Percentiles rank a stretch among this genome's conserved stretches.
Conservation (phyloP, 2,888 invertebrate species). For the Sceliomorpha sp. region DNA sequence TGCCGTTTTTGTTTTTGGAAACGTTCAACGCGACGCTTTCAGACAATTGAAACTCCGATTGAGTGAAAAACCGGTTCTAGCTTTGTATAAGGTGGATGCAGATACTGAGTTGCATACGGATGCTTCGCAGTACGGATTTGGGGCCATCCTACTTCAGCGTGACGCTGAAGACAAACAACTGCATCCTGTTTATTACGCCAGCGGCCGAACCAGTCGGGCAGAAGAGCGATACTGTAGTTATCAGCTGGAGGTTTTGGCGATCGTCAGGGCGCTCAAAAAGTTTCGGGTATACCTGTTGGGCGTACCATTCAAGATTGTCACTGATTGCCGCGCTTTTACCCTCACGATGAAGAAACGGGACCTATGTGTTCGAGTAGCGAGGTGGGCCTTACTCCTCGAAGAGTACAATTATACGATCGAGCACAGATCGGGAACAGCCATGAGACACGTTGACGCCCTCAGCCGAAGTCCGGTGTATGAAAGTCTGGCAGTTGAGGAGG, state of each 20-base stretch:
- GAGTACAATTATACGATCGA: constrained; percentile 7
- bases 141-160: constrained; percentile 29
- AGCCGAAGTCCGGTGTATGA: constrained; percentile 3
- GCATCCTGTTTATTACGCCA: constrained; percentile 57
- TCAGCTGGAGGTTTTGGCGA: constrained; percentile 59
- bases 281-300: constrained; percentile 31
- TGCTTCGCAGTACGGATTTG: constrained; percentile 35
- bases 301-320: too few species aligned
- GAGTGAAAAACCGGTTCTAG: constrained; percentile 6
- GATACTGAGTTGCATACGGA: constrained; percentile 43
- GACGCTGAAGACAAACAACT: constrained; percentile 16
- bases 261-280: constrained; percentile 35
- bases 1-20: constrained; percentile 1
- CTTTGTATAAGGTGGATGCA: constrained; percentile 1
- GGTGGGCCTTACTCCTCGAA: constrained; percentile 11
- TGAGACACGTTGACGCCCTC: constrained; percentile 9
- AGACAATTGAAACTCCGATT: background rate
- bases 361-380: constrained; percentile 7
- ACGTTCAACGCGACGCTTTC: constrained; percentile 2
- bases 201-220: constrained; percentile 55
- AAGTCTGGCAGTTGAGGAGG: constrained; percentile 3
- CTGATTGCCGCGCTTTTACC: too few species aligned
- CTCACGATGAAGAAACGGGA: constrained; percentile 7
- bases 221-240: constrained; percentile 59
- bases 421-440: constrained; percentile 3